phyloP scores from a whole-genome alignment of 1,140 invertebrate species.

The Drosophila bifasciata region DNA sequence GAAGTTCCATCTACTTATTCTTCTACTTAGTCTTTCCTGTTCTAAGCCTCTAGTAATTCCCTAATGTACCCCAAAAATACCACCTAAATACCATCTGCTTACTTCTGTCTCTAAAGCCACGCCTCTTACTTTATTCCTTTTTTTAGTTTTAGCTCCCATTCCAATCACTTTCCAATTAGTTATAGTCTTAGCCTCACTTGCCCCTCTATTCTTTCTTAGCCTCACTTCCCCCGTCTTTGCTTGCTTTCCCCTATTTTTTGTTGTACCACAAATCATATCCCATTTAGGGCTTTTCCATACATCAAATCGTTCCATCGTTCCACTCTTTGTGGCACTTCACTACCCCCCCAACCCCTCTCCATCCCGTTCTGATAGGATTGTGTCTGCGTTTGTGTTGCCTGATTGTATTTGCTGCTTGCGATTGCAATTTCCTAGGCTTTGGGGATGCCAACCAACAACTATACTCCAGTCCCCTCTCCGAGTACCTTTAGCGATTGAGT shows the following conservation, averaged over 20 bases:
- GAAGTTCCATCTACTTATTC: too few species aligned
- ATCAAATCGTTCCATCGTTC: constrained; percentile 34
- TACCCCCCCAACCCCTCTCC: constrained; percentile 6
- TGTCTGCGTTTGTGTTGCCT: constrained; percentile 46
- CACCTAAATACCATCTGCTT: too few species aligned
- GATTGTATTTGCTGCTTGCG: constrained; percentile 69
- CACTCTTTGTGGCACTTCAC: constrained; percentile 27
- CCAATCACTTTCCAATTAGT: constrained; percentile 15
- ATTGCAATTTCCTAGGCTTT: constrained; percentile 66
- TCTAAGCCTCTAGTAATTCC: too few species aligned
- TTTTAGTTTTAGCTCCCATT: too few species aligned
- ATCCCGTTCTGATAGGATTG: constrained; percentile 12
- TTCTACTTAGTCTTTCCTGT: too few species aligned
- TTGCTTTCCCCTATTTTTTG: too few species aligned
- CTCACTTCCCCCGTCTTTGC: constrained; percentile 4
- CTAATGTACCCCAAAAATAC: too few species aligned
- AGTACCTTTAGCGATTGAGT: constrained; percentile 52
- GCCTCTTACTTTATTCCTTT: too few species aligned
- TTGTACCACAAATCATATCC: constrained; percentile 35
- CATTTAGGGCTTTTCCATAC: constrained; percentile 25
- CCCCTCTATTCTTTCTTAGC: neutral
- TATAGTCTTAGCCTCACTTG: constrained; percentile 17
- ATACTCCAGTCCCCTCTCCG: constrained; percentile 11
- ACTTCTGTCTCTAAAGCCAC: too few species aligned
- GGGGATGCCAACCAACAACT: constrained; percentile 19